These are phyloP conservation scores for Chromoteleia sp. DNA, from an alignment of 2,888 invertebrate species.

Conservation along the genomic window DNA sequence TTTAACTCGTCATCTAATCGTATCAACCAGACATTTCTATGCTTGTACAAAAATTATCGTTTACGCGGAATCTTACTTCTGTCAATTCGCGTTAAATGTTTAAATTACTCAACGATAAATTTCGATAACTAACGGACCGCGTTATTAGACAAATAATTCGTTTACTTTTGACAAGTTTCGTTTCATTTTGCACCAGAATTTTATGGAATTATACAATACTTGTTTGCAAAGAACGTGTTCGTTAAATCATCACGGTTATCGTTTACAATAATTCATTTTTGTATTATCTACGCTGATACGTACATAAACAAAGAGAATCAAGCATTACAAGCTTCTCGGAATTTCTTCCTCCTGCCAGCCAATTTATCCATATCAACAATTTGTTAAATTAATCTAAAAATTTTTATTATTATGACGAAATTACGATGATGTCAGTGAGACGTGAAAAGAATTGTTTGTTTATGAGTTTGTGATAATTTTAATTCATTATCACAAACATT, in stretches of 20 bases:
- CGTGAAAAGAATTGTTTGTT: not conserved
- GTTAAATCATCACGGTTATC: slow-evolving; percentile 45
- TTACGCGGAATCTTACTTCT: too few relatives aligned
- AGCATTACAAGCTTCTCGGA: slow-evolving; percentile 40
- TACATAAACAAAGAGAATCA: slow-evolving; percentile 32
- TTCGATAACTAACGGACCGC: not conserved
- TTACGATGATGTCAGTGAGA: not conserved
- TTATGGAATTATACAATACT: slow-evolving; percentile 35
- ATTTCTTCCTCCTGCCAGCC: slow-evolving; percentile 22
- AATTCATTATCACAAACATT: too few relatives aligned
- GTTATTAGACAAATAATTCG: not conserved
- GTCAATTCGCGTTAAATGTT: not conserved
- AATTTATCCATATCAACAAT: slow-evolving; percentile 35
- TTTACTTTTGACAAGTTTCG: not conserved
- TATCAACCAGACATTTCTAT: too few relatives aligned
- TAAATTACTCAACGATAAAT: slow-evolving; percentile 10
- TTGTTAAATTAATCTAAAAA: slow-evolving; percentile 25
- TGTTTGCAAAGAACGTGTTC: slow-evolving; percentile 27
- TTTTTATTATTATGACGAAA: slow-evolving; percentile 7
- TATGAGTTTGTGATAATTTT: too few relatives aligned
- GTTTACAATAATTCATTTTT: slow-evolving; percentile 50
- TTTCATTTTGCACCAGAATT: slow-evolving; percentile 5
- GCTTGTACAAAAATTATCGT: too few relatives aligned
- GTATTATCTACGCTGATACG: slow-evolving; percentile 49
- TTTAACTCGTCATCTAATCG: too few relatives aligned